Evolutionary conservation across 2,888 invertebrate species (phyloP).

Genomic region (Pachliopta kotzebuea): DNA sequence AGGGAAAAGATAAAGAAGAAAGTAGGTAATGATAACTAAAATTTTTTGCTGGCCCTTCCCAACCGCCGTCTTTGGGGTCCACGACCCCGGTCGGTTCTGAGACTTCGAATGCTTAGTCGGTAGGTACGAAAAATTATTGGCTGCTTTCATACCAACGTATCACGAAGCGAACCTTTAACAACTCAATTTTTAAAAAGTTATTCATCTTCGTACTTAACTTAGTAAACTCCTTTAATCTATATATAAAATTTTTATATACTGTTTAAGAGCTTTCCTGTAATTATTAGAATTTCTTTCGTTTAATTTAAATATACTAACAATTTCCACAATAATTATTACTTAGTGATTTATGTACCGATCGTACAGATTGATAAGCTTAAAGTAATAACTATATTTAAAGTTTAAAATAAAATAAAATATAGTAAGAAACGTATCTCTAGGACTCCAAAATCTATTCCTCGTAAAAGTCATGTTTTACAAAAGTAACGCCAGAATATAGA

Average conservation of each 20-base stretch:
- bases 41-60: slow-evolving; percentile 50
- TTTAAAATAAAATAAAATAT: no score
- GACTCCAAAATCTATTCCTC: no score
- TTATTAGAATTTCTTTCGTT: neutral
- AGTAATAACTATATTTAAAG: no score
- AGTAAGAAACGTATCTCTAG: no score
- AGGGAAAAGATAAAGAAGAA: slow-evolving; percentile 18
- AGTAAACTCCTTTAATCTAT: neutral
- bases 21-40: slow-evolving; percentile 19
- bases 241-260: neutral
- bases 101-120: slow-evolving; percentile 76
- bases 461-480: no score
- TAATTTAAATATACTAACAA: neutral
- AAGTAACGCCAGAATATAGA: no score
- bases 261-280: neutral
- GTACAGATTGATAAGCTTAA: no score
- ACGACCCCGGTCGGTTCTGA: slow-evolving; percentile 59
- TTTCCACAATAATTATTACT: neutral
- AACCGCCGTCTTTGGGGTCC: slow-evolving; percentile 64
- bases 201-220: neutral
- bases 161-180: slow-evolving; percentile 58
- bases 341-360: no score
- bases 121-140: slow-evolving; percentile 74
- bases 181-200: slow-evolving; percentile 58
- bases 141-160: slow-evolving; percentile 52